Evolutionary conservation across 2,797 vertebrate species (phyloP).

Genomic region (Simalia tracyae): DNA sequence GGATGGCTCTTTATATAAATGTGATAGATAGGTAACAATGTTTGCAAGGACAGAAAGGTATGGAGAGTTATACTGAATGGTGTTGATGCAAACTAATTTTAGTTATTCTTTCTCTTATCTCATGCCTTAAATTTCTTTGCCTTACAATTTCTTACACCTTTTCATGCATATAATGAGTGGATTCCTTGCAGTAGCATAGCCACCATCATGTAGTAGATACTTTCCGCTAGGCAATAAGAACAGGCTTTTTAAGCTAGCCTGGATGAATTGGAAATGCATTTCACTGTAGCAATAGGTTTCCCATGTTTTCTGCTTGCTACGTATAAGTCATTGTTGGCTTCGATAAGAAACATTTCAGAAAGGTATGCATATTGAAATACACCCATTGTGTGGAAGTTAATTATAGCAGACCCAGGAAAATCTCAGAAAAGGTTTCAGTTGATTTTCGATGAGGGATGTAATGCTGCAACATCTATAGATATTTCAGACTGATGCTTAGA

Average conservation of each 20-base stretch:
- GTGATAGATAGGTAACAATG: background rate
- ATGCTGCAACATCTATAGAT: background rate
- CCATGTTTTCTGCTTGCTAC: constrained; percentile 31
- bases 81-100: background rate
- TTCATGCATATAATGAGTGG: background rate
- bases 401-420: constrained; percentile 20
- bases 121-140: background rate
- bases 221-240: constrained; percentile 14
- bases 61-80: background rate
- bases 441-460: background rate
- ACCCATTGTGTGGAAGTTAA: background rate
- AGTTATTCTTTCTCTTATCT: background rate
- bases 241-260: constrained; percentile 34
- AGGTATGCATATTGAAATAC: constrained; percentile 11
- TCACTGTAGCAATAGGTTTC: constrained; percentile 7
- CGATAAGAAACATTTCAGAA: constrained; percentile 36
- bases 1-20: background rate
- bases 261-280: constrained; percentile 8
- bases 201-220: constrained; percentile 2
- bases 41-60: background rate
- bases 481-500: background rate
- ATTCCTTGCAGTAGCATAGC: constrained; percentile 17
- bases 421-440: background rate
- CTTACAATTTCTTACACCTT: background rate
- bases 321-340: constrained; percentile 45